Evolutionary conservation across 2,888 invertebrate species (phyloP).

Genomic region (Rutpela maculata): DNA sequence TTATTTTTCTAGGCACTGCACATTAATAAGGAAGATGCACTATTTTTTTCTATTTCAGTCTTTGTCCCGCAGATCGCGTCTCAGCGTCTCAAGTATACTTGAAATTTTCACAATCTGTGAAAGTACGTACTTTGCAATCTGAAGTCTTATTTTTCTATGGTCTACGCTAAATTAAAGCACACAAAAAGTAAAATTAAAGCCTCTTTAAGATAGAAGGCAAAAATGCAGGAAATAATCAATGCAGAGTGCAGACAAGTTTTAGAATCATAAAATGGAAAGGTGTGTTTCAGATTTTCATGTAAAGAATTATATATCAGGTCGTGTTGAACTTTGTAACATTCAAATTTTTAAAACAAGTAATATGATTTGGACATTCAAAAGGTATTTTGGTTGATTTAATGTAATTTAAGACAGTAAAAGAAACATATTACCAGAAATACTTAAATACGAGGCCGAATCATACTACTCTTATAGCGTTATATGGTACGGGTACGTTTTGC

Average conservation of each 20-base stretch:
- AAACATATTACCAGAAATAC: too few relatives aligned
- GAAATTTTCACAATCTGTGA: constrained; percentile 53
- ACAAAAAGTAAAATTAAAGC: constrained; percentile 11
- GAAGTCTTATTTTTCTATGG: constrained; percentile 47
- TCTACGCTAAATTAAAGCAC: constrained; percentile 36
- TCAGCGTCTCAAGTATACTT: constrained; percentile 46
- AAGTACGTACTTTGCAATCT: constrained; percentile 48
- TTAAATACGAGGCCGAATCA: too few relatives aligned
- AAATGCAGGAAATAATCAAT: constrained; percentile 19
- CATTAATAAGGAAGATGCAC: constrained; percentile 51
- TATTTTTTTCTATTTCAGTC: constrained; percentile 47
- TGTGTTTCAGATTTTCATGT: background rate
- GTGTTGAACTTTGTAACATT: too few relatives aligned
- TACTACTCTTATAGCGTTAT: too few relatives aligned
- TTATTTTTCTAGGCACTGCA: constrained; percentile 30
- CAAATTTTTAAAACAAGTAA: too few relatives aligned
- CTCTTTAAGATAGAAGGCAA: constrained; percentile 5
- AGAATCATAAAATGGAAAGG: background rate
- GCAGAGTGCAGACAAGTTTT: background rate
- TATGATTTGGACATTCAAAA: too few relatives aligned
- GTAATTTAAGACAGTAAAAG: too few relatives aligned
- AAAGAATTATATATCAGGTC: too few relatives aligned
- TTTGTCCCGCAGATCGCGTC: constrained; percentile 48
- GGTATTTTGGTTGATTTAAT: too few relatives aligned
- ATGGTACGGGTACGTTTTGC: too few relatives aligned